These are phyloP conservation scores for Gasterosteus aculeatus DNA, from an alignment of 2,113 vertebrate species.

Conservation along the genomic window DNA sequence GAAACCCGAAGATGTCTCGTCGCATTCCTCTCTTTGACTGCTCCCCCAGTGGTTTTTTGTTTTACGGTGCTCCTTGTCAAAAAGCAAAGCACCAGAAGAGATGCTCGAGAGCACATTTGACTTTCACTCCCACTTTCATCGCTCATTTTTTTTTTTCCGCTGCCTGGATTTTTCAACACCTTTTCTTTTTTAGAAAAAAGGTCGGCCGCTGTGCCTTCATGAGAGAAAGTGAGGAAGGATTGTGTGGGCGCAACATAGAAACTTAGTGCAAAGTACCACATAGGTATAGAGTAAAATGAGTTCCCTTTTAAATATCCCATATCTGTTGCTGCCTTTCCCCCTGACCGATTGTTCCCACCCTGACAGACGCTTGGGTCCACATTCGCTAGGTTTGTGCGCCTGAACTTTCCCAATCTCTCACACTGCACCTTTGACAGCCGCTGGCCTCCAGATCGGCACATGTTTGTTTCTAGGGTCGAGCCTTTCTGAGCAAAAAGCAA, in stretches of 20 bases:
- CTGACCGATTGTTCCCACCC: background rate
- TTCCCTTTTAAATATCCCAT: background rate
- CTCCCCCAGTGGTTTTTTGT: background rate
- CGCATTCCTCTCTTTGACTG: constrained; percentile 5
- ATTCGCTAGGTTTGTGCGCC: constrained; percentile 35
- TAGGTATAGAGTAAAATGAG: background rate
- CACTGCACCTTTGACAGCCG: constrained; percentile 33
- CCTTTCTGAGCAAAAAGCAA: constrained; percentile 40
- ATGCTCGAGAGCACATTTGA: constrained; percentile 24
- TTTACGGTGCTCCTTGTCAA: constrained; percentile 9
- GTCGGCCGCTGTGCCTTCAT: background rate
- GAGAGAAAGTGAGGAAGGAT: background rate
- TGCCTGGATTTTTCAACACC: background rate
- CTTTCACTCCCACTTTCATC: constrained; percentile 13
- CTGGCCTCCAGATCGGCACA: constrained; percentile 11
- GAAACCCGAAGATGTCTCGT: constrained; percentile 5
- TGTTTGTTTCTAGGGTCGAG: constrained; percentile 12
- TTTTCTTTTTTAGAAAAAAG: background rate
- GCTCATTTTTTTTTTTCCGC: background rate
- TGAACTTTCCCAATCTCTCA: constrained; percentile 10
- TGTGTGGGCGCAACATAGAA: background rate
- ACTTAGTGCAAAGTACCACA: background rate
- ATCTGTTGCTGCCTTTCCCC: background rate
- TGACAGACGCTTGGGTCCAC: background rate
- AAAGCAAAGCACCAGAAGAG: constrained; percentile 30